Evolutionary conservation across 2,113 vertebrate species (phyloP).

Genomic region (Penelope pileata): DNA sequence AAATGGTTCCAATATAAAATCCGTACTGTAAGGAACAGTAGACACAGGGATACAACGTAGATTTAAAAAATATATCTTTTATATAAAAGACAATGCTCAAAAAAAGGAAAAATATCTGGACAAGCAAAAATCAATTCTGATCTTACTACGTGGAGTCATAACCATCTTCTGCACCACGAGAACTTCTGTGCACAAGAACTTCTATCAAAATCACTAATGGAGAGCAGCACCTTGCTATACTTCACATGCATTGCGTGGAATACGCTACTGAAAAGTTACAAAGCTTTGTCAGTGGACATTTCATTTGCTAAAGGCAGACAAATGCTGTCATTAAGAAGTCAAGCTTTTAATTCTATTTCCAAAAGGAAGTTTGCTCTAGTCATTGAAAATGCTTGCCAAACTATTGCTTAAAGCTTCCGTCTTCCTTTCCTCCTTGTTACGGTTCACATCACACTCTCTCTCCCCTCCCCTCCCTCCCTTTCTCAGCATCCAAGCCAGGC

Average conservation of each 20-base stretch:
- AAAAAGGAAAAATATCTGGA: neutral
- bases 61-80: neutral
- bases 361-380: neutral
- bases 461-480: too few species aligned
- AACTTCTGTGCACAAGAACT: neutral
- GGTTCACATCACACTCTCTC: neutral
- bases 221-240: neutral
- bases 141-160: neutral
- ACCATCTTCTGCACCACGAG: neutral
- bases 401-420: neutral
- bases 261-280: neutral
- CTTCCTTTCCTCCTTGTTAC: neutral
- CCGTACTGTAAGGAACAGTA: neutral
- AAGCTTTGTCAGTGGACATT: neutral
- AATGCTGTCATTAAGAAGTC: neutral
- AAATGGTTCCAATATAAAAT: too few species aligned
- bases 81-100: neutral
- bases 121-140: neutral
- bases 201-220: neutral
- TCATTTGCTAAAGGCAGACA: neutral
- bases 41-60: rapidly evolving
- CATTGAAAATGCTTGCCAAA: neutral
- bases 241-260: neutral
- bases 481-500: neutral
- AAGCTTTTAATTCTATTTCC: neutral